Conservation (phyloP, 2,888 invertebrate genomes). For the Parelbella ahira region DNA sequence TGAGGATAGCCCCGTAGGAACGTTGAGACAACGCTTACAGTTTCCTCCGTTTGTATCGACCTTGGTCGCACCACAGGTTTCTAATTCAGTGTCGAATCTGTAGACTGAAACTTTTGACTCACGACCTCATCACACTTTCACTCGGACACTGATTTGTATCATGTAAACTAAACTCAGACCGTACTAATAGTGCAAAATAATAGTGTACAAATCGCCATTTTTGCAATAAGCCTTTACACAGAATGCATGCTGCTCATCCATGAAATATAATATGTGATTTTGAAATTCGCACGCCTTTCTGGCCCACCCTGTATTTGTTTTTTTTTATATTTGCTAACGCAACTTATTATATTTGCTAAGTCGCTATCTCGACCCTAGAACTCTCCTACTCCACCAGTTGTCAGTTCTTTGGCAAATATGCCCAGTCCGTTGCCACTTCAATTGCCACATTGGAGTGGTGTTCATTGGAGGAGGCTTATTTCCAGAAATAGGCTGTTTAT, state of each 20-base stretch:
- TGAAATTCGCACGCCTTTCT: constrained; percentile 4
- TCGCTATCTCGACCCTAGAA: no score
- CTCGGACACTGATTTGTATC: constrained; percentile 20
- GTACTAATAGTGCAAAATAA: neutral
- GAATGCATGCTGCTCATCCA: constrained; percentile 4
- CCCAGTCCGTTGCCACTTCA: no score
- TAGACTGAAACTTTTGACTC: constrained; percentile 1
- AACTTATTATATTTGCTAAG: no score
- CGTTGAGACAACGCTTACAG: constrained; percentile 8
- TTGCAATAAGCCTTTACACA: constrained; percentile 5
- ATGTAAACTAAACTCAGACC: constrained; percentile 9
- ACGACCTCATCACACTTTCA: constrained; percentile 8
- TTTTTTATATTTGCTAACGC: no score
- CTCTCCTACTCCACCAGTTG: no score
- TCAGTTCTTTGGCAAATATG: no score
- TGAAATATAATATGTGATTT: constrained; percentile 4
- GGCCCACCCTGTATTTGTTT: constrained; percentile 1
- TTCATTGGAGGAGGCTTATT: no score
- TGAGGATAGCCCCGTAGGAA: constrained; percentile 27
- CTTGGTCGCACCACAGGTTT: constrained; percentile 1
- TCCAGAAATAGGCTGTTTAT: no score
- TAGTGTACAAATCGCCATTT: constrained; percentile 5
- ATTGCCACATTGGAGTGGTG: no score
- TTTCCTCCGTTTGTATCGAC: constrained; percentile 1
- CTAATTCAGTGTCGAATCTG: constrained; percentile 2